Evolutionary conservation across 1,140 invertebrate species (phyloP).

Genomic region (Euwallacea fornicatus): DNA sequence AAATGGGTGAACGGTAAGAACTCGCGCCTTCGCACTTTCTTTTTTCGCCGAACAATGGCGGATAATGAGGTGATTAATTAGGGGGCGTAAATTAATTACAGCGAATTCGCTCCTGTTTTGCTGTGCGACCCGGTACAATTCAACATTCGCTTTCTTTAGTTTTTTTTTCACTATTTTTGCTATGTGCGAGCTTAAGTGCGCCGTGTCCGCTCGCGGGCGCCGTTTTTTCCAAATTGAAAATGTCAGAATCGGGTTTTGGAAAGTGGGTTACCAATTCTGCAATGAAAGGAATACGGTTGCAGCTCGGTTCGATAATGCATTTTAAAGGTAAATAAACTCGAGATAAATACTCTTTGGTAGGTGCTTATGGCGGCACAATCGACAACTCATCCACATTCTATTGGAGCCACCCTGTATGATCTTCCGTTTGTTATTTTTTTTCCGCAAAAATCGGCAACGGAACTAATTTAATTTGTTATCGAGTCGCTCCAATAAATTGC

Average conservation of each 20-base stretch:
- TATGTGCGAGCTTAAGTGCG: neutral
- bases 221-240: conserved; percentile 2
- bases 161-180: no score
- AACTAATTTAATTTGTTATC: no score
- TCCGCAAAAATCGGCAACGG: no score
- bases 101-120: no score
- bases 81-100: no score
- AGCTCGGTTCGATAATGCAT: neutral
- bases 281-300: neutral
- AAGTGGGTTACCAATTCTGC: conserved; percentile 9
- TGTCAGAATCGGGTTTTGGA: conserved; percentile 13
- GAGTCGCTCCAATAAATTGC: no score
- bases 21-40: neutral
- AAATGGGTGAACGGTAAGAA: conserved; percentile 84
- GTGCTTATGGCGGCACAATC: no score
- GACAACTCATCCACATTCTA: no score
- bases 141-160: neutral
- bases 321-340: neutral
- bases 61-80: no score
- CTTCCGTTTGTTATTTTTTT: no score
- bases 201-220: neutral
- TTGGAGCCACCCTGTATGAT: no score
- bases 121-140: no score
- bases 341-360: neutral
- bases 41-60: neutral